These are phyloP conservation scores for Arenicola marina DNA, from an alignment of 2,888 invertebrate genomes.

Conservation along the genomic window DNA sequence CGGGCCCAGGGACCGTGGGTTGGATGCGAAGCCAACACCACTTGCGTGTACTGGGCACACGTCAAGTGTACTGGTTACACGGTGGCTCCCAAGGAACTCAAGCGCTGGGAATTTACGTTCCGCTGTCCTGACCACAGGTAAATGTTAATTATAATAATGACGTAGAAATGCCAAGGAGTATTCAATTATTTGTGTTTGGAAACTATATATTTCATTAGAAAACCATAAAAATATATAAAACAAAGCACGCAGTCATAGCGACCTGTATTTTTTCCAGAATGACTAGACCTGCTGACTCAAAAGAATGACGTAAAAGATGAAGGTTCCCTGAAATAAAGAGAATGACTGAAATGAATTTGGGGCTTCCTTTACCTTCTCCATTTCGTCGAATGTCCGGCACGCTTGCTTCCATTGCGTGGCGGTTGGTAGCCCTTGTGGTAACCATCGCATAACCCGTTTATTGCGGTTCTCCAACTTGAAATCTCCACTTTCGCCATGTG, in stretches of 20 bases:
- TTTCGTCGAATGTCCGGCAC: background rate
- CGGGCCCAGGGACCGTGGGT: background rate
- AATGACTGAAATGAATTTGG: background rate
- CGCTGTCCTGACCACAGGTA: background rate
- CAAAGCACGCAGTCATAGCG: no score
- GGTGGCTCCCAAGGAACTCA: background rate
- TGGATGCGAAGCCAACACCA: background rate
- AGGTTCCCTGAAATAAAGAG: no score
- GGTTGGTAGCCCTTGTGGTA: background rate
- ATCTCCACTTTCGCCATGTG: background rate
- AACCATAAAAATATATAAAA: background rate
- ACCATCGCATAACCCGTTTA: background rate
- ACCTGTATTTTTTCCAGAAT: background rate
- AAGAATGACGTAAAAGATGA: no score
- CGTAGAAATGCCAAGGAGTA: no score
- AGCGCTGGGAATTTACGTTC: background rate
- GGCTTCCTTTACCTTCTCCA: background rate
- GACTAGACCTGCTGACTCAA: background rate
- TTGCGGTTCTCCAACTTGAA: background rate
- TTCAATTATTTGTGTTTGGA: no score
- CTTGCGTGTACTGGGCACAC: background rate
- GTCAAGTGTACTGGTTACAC: background rate
- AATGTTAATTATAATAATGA: no score
- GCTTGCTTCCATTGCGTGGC: background rate
- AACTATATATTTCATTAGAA: background rate